Base-by-base conservation (phyloP, 2,113 vertebrate genomes). In the Nycticryphes semicollaris region DNA sequence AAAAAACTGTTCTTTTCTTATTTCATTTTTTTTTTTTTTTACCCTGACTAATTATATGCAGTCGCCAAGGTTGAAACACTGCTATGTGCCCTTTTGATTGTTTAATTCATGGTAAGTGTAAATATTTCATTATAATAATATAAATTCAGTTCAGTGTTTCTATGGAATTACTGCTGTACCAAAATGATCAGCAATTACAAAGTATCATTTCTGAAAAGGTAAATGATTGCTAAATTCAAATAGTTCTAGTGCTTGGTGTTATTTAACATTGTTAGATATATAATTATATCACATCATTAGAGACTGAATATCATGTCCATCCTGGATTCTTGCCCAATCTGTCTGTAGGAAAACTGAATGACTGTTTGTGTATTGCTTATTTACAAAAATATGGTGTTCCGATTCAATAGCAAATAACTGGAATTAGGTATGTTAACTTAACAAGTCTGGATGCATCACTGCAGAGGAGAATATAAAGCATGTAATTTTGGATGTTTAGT, bases 141-240 rank as follows among this genome's bases (percentile, higher is more conserved):
- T 14, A 47, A 87, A 89, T 67, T 50, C 30, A 68, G 9, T n/a
- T 73, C 25, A 72, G 12, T 64, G 24, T 87, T 95, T 84, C 41
- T 74, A 23, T 85, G 30, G 54, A 83, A 88, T 79, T 85, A 63
- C 75, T 82, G 45, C 53, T 83, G 45, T 64, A 80, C 51, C 67
- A 76, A 87, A 91, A 75, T 51, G 48, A 15, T 73, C 35, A 75
- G 75, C 39, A 90, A 51, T 93, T 93, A 66, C 23, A 60, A 72
- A 30, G 45, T 79, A 56, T 64, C 25, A 27, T 6, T 87, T 88
- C 75, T 72, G 84, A 69, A 93, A 84, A 69, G 22, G 23, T 56
- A 87, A 79, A 78, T 68, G 62, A 84, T 10, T 67, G 57, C 35
- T 37, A 72, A 63, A 23, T 91, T 89, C 39, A 81, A 82, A 63